Percentiles rank a stretch among this genome's conserved stretches.
Conservation (phyloP, 2,797 vertebrate genomes). For the Anguilla anguilla region DNA sequence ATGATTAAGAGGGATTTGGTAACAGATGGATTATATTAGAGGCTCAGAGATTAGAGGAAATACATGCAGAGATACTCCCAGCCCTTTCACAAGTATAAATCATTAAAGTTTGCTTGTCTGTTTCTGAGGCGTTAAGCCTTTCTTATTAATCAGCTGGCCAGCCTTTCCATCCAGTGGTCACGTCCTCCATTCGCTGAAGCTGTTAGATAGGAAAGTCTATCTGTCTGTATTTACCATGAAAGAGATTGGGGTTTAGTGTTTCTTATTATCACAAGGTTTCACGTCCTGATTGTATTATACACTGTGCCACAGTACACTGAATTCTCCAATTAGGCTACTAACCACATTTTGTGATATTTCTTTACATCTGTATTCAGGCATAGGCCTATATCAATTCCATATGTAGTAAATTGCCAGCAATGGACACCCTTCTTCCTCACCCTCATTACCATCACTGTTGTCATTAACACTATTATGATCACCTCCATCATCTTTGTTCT, state of each 20-base stretch:
- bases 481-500: background rate
- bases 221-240: background rate
- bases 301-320: background rate
- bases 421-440: background rate
- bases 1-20: constrained; percentile 1
- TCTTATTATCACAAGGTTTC: background rate
- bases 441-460: background rate
- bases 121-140: background rate
- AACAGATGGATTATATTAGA: constrained; percentile 9
- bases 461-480: background rate
- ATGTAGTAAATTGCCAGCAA: background rate
- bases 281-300: background rate
- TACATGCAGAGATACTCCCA: background rate
- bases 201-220: background rate
- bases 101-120: constrained; percentile 1
- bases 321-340: background rate
- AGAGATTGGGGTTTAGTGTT: background rate
- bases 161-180: background rate
- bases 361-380: background rate
- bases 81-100: background rate
- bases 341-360: background rate
- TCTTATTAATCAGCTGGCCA: background rate
- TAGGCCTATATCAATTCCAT: background rate
- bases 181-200: background rate
- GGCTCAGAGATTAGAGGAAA: background rate